These are phyloP conservation scores for Semicossyphus pulcher DNA, from an alignment of 2,113 vertebrate genomes.

Conservation along the genomic window DNA sequence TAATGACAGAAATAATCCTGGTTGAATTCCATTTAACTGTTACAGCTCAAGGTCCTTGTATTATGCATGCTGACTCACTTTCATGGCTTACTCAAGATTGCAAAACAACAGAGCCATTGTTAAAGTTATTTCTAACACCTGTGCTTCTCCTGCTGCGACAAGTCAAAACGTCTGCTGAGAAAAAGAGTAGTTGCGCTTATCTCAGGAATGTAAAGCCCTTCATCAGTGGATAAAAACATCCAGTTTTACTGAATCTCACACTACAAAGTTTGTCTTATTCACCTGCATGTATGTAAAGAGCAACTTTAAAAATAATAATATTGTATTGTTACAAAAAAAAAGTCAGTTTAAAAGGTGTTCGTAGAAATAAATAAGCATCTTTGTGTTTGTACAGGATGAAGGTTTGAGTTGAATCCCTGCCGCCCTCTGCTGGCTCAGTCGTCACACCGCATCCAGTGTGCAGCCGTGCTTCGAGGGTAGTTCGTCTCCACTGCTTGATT, in stretches of 20 bases:
- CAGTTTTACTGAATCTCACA: too few species aligned
- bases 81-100: not conserved
- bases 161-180: not conserved
- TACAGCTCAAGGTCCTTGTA: not conserved
- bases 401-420: conserved; percentile 15
- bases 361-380: conserved; percentile 14
- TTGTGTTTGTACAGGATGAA: not conserved
- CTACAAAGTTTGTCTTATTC: not conserved
- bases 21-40: not conserved
- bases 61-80: not conserved
- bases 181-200: not conserved
- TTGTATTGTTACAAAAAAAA: not conserved
- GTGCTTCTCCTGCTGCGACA: not conserved
- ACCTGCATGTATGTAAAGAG: not conserved
- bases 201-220: not conserved
- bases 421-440: conserved; percentile 70
- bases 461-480: conserved; percentile 76
- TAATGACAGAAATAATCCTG: not conserved
- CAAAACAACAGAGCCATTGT: not conserved
- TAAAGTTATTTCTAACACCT: not conserved
- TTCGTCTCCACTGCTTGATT: conserved; percentile 76
- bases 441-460: conserved; percentile 86
- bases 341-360: not conserved
- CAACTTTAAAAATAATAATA: not conserved
- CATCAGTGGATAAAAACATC: not conserved